Base-by-base conservation (phyloP, 1,140 invertebrate genomes). In the Papilio machaon region DNA sequence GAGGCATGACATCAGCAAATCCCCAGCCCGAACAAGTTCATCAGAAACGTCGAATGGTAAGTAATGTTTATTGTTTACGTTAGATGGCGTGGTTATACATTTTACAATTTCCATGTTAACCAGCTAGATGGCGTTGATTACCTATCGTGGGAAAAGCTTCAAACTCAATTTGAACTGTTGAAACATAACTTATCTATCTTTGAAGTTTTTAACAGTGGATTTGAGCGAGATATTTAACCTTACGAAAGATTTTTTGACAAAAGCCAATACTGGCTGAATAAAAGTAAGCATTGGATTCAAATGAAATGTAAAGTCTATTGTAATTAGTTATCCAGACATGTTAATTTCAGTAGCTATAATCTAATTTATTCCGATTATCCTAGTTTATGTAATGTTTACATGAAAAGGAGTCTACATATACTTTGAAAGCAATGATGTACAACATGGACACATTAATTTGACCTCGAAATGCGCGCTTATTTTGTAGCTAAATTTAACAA, bases 11-110 rank as follows among this genome's bases (percentile, higher is more conserved):
- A 11, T 89, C 90, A 1, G 52, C 64, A 0, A 70, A 70, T 87
- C 13, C 88, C 89, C 79, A 97, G 97, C 85, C 64, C 11, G 64
- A 70, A 70, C 64, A 70, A 35, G 75, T 95, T 95, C 74, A 9
- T 82, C 19, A 98, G 81, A 97, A 97, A 91, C 92, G 97, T 78
- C 96, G 96, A 95, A 96, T 96, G 95, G 97, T 98, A 91, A 96
- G 97, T 96, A 64, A 7, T 60, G 85, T 85, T 80, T 81, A 30
- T n/a, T 73, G 30, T 79, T 87, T 23, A 2, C 30, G 10, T n/a
- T 82, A 78, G 47, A 81, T 80, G 64, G 49, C 70, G 82, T 23
- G 73, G 10, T n/a, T 58, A 23, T 74, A 60, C 58, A 78, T 35
- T 60, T 8, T 11, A 38, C 30, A 4, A 23, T 64, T 64, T 30